Evolutionary conservation across 2,888 invertebrate species (phyloP).

Genomic region (Temnothorax rugatulus): DNA sequence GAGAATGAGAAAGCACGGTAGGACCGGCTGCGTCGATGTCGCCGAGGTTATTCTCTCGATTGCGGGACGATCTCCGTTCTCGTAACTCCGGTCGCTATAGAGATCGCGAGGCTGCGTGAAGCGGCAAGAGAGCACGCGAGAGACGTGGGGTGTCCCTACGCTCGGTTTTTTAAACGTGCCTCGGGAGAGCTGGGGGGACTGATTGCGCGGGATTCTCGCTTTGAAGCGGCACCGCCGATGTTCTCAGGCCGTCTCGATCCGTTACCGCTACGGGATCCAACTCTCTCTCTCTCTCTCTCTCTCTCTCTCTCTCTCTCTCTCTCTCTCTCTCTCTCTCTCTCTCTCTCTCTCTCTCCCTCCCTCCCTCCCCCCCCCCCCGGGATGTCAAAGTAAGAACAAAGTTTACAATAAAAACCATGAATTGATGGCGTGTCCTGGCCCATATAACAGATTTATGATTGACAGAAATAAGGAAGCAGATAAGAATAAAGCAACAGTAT

Average conservation of each 20-base stretch:
- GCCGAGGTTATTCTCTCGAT: slow-evolving; percentile 3
- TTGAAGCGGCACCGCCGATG: slow-evolving; percentile 85
- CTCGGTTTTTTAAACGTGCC: slow-evolving; percentile 81
- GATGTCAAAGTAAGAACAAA: too few relatives aligned
- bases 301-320: neutral
- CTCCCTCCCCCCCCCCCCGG: slow-evolving; percentile 2
- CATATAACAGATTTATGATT: too few relatives aligned
- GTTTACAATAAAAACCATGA: too few relatives aligned
- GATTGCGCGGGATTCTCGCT: slow-evolving; percentile 85
- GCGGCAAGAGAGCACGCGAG: slow-evolving; percentile 38
- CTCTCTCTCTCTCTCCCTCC: too few relatives aligned
- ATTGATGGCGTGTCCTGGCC: too few relatives aligned
- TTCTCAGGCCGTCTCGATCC: slow-evolving; percentile 82
- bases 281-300: slow-evolving; percentile 48
- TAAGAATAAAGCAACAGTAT: too few relatives aligned
- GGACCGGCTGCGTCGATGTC: neutral
- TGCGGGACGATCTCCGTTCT: neutral
- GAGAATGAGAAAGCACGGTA: neutral
- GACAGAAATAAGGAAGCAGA: too few relatives aligned
- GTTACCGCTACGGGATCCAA: slow-evolving; percentile 81
- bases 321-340: slow-evolving; percentile 24
- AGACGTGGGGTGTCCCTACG: slow-evolving; percentile 67
- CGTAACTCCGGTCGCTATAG: slow-evolving; percentile 12
- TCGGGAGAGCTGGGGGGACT: slow-evolving; percentile 76
- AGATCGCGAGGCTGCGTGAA: slow-evolving; percentile 29